Base-by-base conservation (phyloP, 2,797 vertebrate genomes). In the Chelon labrosus region DNA sequence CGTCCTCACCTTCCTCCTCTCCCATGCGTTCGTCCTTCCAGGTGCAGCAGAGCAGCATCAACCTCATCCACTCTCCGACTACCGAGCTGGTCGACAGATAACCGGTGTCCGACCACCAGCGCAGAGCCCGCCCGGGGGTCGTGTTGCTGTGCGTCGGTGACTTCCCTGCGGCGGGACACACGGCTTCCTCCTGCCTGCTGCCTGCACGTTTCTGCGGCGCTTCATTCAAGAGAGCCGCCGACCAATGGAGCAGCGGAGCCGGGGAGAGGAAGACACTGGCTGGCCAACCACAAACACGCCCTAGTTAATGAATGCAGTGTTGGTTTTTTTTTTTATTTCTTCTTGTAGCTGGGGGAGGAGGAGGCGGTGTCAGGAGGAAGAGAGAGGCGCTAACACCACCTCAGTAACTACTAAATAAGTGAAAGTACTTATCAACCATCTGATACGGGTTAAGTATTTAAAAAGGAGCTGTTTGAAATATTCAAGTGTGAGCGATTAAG, bases 11-110 rank as follows among this genome's bases (percentile, higher is more conserved):
- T 96, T 97, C 96, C 85, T 98, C 97, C 93, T 98, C 97, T 95
- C 97, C 97, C 97, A 98, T 98, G 91, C 96, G 97, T 94, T 97
- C 97, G 95, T 97, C 96, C 94, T 97, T 97, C 96, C 97, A 98
- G 94, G 95, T 96, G 92, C 97, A 98, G 93, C 97, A 98, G 73
- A 98, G 95, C 94, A 98, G 95, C 97, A 97, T 98, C 93, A 98
- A 97, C 96, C 96, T 96, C 97, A 97, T 98, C 90, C 96, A 96
- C 94, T 89, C 77, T 89, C 91, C 92, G 90, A 83, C 79, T 7
- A 62, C 75, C 65, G 83, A 91, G 91, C 91, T 84, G 84, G 70
- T 88, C 86, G 72, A 80, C 74, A 82, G 86, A 75, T 63, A 65
- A 75, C 84, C 71, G 80, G 73, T 77, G 77, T 79, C 75, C 71